Percentiles rank a stretch among this genome's conserved stretches.
Evolutionary conservation across 2,797 vertebrate species (phyloP).

Genomic region (Perdix hodgsoniae): DNA sequence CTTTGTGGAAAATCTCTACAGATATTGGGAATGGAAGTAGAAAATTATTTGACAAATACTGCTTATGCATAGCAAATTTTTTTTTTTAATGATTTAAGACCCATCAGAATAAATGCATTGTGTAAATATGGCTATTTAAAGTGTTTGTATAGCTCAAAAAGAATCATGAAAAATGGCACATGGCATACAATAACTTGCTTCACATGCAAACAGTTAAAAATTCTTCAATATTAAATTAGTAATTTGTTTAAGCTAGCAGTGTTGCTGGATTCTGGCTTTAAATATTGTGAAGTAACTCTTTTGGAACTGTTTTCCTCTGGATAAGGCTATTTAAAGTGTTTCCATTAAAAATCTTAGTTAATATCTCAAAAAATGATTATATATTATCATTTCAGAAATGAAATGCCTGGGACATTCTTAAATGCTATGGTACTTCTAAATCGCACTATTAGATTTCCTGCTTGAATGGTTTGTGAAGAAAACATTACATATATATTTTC

Average conservation of each 20-base stretch:
- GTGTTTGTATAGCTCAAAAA: slow-evolving; percentile 24
- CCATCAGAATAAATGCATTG: slow-evolving; percentile 1
- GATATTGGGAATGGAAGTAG: slow-evolving; percentile 67
- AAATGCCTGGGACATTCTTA: slow-evolving; percentile 76
- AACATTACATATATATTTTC: slow-evolving; percentile 84
- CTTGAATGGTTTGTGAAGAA: slow-evolving; percentile 83
- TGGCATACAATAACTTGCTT: neutral
- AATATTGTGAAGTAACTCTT: neutral
- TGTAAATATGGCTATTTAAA: neutral
- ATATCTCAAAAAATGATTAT: slow-evolving; percentile 53
- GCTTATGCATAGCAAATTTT: slow-evolving; percentile 21
- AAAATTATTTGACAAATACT: slow-evolving; percentile 84
- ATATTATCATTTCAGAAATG: slow-evolving; percentile 76
- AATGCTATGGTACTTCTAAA: slow-evolving; percentile 81
- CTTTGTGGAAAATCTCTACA: slow-evolving; percentile 76
- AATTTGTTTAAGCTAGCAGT: neutral
- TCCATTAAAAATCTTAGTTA: slow-evolving; percentile 29
- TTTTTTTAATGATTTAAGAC: slow-evolving; percentile 38
- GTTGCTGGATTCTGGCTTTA: slow-evolving; percentile 12
- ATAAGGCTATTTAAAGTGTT: slow-evolving; percentile 20
- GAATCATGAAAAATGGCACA: neutral
- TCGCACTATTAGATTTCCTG: slow-evolving; percentile 83
- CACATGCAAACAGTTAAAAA: neutral
- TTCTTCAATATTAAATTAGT: slow-evolving; percentile 8
- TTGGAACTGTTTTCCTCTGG: neutral